Evolutionary conservation across 2,797 vertebrate species (phyloP).

Genomic region (Thamnophis elegans): DNA sequence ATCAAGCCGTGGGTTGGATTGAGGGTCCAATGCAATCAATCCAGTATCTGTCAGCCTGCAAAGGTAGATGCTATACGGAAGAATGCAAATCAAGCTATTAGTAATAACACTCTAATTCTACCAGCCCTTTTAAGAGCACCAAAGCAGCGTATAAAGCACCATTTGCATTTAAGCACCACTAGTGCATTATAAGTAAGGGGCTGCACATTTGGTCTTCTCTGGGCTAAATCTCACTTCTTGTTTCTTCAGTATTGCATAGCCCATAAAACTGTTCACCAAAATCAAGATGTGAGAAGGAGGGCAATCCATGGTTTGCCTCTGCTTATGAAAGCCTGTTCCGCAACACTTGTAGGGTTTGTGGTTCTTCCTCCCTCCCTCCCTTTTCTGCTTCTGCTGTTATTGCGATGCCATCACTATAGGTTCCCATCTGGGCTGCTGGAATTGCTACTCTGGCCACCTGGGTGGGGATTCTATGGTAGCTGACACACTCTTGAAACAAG

Average conservation of each 20-base stretch:
- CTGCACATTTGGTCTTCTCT: not conserved
- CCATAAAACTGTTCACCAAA: not conserved
- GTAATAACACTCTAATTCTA: not conserved
- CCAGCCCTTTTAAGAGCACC: not conserved
- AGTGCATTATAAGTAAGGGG: not conserved
- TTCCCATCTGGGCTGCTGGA: not conserved
- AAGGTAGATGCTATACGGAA: not conserved
- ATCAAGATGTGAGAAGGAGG: not conserved
- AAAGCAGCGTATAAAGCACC: not conserved
- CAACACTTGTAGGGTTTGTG: not conserved
- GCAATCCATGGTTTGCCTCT: not conserved
- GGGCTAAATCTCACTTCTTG: not conserved
- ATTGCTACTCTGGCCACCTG: not conserved
- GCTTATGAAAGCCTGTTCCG: not conserved
- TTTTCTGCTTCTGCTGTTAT: not conserved
- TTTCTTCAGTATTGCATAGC: not conserved
- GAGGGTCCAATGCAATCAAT: not conserved
- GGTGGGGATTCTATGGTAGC: not conserved
- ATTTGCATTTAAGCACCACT: not conserved
- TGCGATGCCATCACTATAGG: not conserved
- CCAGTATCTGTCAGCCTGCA: not conserved
- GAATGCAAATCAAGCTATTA: not conserved
- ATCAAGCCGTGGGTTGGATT: not conserved
- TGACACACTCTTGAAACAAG: not conserved
- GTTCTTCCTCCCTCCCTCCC: not conserved